These are phyloP conservation scores for Digitonthophagus gazella DNA, from an alignment of 2,888 invertebrate genomes.

Conservation along the genomic window DNA sequence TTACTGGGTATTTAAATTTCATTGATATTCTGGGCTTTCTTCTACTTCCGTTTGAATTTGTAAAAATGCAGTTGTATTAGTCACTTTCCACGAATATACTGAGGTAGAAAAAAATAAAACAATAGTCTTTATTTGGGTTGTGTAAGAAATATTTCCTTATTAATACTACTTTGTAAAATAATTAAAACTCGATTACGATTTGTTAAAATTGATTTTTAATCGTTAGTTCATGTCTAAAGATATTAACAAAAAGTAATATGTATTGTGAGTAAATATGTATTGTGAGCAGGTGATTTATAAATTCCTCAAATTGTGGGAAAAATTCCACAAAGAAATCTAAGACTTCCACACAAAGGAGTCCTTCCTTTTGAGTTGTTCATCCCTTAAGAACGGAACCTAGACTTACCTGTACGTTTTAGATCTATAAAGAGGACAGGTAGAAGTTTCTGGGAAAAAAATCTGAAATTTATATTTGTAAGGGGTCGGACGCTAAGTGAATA, in stretches of 20 bases:
- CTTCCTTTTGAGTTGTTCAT: neutral
- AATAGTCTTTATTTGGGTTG: no score
- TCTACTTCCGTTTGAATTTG: no score
- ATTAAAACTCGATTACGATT: neutral
- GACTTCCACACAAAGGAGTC: neutral
- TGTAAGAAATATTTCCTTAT: no score
- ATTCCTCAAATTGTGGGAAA: neutral
- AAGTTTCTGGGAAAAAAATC: neutral
- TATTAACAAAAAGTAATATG: neutral
- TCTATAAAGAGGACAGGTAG: neutral
- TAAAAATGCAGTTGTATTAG: no score
- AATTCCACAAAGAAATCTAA: neutral
- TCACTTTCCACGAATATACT: no score
- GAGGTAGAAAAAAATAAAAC: no score
- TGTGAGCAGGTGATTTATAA: neutral
- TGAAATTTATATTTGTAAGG: neutral
- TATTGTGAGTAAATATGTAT: no score
- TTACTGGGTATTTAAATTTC: no score
- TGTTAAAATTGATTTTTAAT: neutral
- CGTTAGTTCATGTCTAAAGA: neutral
- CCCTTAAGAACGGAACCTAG: no score
- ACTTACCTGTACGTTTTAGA: no score
- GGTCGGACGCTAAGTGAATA: neutral
- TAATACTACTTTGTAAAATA: no score
- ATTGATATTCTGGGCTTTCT: no score